A percentile compares a stretch with the other conserved stretches of the same genome.
Evolutionary conservation across 2,797 vertebrate genomes (phyloP).

Genomic region (Avahi laniger): DNA sequence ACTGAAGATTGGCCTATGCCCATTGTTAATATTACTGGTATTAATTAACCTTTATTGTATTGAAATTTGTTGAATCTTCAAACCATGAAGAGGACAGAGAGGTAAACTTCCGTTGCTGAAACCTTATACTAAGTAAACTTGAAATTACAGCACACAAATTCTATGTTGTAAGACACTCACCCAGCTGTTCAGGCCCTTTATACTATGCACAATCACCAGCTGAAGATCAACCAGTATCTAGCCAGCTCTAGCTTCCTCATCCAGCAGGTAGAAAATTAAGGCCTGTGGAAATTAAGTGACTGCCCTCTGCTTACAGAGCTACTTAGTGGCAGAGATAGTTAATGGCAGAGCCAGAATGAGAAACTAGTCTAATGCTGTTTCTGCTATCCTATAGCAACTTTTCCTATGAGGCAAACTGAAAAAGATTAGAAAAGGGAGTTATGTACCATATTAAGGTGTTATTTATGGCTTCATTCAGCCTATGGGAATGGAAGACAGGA

Average conservation of each 20-base stretch:
- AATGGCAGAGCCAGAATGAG: neutral
- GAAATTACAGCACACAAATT: conserved; percentile 10
- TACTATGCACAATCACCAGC: neutral
- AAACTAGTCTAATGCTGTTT: neutral
- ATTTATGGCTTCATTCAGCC: neutral
- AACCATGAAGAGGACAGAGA: neutral
- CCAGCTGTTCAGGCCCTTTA: neutral
- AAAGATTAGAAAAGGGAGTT: conserved; percentile 23
- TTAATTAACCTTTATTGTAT: conserved; percentile 10
- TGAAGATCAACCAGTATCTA: neutral
- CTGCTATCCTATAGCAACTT: neutral
- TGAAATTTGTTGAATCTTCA: neutral
- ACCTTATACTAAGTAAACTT: neutral
- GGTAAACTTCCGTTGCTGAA: neutral
- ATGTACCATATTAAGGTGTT: neutral
- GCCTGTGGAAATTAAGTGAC: neutral
- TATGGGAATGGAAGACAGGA: neutral
- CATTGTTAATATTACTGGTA: neutral
- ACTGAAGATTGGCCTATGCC: neutral
- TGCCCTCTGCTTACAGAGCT: neutral
- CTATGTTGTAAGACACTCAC: neutral
- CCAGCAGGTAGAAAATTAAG: neutral
- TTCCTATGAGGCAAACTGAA: conserved; percentile 1
- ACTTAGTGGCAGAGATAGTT: neutral
- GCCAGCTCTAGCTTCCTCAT: neutral